Evolutionary conservation across 2,888 invertebrate genomes (phyloP), one percentile per base, ranked within the genome.

Genomic region (Rhimphoctona megacephalus): DNA sequence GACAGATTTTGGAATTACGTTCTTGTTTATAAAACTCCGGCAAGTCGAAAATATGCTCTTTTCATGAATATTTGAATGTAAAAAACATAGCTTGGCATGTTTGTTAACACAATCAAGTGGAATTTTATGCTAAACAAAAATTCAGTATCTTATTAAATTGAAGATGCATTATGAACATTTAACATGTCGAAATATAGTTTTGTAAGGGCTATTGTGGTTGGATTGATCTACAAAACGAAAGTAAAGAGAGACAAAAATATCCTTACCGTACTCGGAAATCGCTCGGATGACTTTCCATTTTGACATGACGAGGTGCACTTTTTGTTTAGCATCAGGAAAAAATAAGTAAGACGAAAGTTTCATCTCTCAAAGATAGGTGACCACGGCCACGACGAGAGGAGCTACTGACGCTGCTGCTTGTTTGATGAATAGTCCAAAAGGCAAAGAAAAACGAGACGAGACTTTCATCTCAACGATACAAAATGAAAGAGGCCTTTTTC

Each of bases 341-440:
- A 80, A 80, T 61, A 78, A 78, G 81, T 82, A 69, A 82, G 69
- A 79, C 73, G 79, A 79, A 82, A 82, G 66, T 79, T 85, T 82
- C 79, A 76, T 82, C 69, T 64, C 46, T 39, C 33, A 33, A 52
- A 33, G 54, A 72, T 64, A 30, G 30, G 73, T 49, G 73, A 67
- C 74, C 39, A 66, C 73, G 46, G 49, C 36, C 57, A 30, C 67
- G 76, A 64, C 19, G 54, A 36, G 57, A 64, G 52, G 66, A 79
- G 73, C 49, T 69, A 54, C 83, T 39, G 52, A n/a, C 36, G 66
- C 49, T 64, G 61, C 61, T 85, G 76, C 74, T 73, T 69, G 57
- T 82, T 30, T 85, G 87, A 87, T 87, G 81, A 87, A 84, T 85
- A 81, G 83, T 77, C 73, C 66, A 77, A 49, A 72, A 83, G 70